phyloP scores from a whole-genome alignment of 2,113 vertebrate genomes.

The Mobula hypostoma region DNA sequence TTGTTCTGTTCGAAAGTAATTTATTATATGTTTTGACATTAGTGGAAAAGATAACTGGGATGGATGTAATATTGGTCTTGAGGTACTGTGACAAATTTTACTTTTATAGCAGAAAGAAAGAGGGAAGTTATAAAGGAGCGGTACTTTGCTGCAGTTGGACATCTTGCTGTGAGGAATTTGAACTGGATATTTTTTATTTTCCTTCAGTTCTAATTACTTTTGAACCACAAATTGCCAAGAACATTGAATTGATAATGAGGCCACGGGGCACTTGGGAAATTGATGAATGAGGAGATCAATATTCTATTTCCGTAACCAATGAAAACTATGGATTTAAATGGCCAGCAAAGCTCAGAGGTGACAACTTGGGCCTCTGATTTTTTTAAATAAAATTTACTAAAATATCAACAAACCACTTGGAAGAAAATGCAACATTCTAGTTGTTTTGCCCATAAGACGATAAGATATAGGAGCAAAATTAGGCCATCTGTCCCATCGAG shows the following conservation, averaged over 20 bases:
- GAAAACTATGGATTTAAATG: background rate
- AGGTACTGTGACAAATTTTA: background rate
- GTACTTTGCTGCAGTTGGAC: background rate
- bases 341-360: background rate
- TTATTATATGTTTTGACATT: background rate
- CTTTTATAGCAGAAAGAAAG: background rate
- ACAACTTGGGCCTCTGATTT: background rate
- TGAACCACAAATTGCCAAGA: background rate
- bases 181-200: background rate
- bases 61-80: background rate
- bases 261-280: background rate
- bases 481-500: no score
- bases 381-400: no score
- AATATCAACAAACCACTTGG: no score
- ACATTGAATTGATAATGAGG: background rate
- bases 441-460: no score
- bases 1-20: background rate
- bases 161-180: background rate
- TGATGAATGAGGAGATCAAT: background rate
- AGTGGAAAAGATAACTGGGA: background rate
- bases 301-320: background rate
- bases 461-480: no score
- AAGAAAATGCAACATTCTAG: no score
- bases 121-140: background rate
- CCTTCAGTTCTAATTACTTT: background rate